Conservation (phyloP, 2,797 vertebrate species). For the Aulostomus chinensis region DNA sequence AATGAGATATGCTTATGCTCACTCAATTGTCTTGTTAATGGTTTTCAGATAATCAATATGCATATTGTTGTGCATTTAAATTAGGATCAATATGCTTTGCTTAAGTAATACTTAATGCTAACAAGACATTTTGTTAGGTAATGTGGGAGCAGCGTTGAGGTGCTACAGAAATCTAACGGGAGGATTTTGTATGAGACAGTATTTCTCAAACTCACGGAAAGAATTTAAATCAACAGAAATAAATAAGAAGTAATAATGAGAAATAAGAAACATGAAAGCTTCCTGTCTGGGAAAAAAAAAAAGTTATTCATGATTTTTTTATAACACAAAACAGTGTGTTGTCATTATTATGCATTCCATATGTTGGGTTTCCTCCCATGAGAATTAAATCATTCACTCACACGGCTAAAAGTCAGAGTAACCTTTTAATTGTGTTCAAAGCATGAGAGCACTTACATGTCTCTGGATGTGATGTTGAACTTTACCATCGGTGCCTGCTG, state of each 20-base stretch:
- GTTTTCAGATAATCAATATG: conserved; percentile 77
- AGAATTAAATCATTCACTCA: conserved; percentile 17
- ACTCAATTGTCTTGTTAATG: conserved; percentile 56
- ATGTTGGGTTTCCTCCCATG: neutral
- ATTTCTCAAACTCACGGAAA: conserved; percentile 2
- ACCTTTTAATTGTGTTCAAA: conserved; percentile 50
- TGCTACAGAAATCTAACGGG: conserved; percentile 6
- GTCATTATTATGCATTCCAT: conserved; percentile 12
- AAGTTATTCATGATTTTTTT: too few relatives aligned
- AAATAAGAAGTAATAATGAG: too few relatives aligned
- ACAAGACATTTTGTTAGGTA: conserved; percentile 55
- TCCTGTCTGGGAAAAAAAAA: too few relatives aligned
- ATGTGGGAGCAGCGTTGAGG: conserved; percentile 44
- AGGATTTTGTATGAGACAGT: conserved; percentile 22
- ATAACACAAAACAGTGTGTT: too few relatives aligned
- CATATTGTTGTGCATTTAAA: conserved; percentile 74
- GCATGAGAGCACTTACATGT: conserved; percentile 28
- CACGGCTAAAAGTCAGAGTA: conserved; percentile 10
- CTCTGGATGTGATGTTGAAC: conserved; percentile 60
- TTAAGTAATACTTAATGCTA: conserved; percentile 68
- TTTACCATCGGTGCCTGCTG: conserved; percentile 48
- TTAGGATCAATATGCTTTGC: conserved; percentile 68
- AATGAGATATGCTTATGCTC: conserved; percentile 50
- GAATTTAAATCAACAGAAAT: neutral
- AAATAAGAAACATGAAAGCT: neutral